Base-by-base conservation (phyloP, 2,113 vertebrate species). In the Beaufortia kweichowensis region DNA sequence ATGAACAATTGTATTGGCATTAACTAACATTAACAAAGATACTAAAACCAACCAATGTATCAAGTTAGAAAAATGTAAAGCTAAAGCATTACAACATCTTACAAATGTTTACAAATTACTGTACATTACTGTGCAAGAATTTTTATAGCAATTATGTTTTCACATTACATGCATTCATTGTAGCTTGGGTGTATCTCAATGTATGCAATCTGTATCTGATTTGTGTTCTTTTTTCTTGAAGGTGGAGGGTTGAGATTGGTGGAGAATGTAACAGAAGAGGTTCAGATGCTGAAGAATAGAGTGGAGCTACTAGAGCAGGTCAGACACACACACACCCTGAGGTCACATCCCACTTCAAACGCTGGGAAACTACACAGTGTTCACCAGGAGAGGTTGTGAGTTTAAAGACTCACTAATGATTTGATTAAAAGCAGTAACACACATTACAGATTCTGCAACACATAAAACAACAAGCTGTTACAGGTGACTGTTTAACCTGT, bases 301-400 rank as follows among this genome's bases (percentile, higher is more conserved):
- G 91, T 98, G 4, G 92, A 94, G 35, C 82, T 92, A 0, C 89
- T 98, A 72, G 96, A 98, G 86, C 92, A 94, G 91, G 94, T 91
- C 65, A 39, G 46, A 33, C 11, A 21, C 21, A 4, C 26, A 23
- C 15, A n/a, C 70, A 24, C 19, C 29, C 50, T 56, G 26, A 41
- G 23, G 48, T 26, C 21, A 14, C 21, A 71, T 57, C 56, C 15
- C 1, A 55, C 77, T 43, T 26, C 50, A 74, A 59, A 72, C 28
- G 35, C 55, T 19, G 23, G 66, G 26, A 67, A 57, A 26, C 62
- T 62, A 15, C 19, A 41, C 11, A 1, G 3, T 26, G 39, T 66
- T 46, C 48, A 35, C 56, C 35, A 60, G n/a, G 9, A 46, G 5
- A 46, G 43, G 19, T 41, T 50, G 62, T 39, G 46, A 48, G 50